Conservation (phyloP, 2,113 vertebrate genomes). For the Chlorocebus sabaeus region DNA sequence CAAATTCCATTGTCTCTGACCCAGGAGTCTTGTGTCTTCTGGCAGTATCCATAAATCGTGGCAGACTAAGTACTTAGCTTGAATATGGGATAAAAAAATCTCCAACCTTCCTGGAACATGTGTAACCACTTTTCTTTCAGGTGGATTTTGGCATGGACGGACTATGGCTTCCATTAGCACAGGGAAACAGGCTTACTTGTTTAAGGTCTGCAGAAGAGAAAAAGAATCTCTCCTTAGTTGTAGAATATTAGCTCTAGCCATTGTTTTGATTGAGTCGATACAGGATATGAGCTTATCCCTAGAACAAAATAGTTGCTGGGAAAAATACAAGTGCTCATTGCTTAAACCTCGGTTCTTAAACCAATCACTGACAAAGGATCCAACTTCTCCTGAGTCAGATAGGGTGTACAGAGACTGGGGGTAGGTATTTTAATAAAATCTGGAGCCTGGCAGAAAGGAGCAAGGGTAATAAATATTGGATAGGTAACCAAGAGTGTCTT, state of each 20-base stretch:
- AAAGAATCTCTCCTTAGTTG: neutral
- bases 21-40: neutral
- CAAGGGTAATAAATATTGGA: neutral
- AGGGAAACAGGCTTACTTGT: neutral
- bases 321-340: neutral
- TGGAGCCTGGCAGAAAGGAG: no score
- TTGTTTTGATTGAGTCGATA: neutral
- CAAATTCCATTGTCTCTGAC: neutral
- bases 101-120: neutral
- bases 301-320: neutral
- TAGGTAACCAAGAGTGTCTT: neutral
- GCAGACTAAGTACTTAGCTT: neutral
- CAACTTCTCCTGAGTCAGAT: neutral
- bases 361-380: neutral
- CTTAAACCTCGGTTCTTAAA: neutral
- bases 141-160: neutral
- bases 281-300: neutral
- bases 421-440: neutral
- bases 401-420: accelerated
- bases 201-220: neutral
- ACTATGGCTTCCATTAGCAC: neutral
- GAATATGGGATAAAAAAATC: neutral
- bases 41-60: neutral
- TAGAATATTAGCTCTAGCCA: neutral
- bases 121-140: neutral